A percentile compares a stretch with the other conserved stretches of the same genome.
These are phyloP conservation scores for Helarctos malayanus DNA, from an alignment of 2,797 vertebrate genomes.

Conservation along the genomic window DNA sequence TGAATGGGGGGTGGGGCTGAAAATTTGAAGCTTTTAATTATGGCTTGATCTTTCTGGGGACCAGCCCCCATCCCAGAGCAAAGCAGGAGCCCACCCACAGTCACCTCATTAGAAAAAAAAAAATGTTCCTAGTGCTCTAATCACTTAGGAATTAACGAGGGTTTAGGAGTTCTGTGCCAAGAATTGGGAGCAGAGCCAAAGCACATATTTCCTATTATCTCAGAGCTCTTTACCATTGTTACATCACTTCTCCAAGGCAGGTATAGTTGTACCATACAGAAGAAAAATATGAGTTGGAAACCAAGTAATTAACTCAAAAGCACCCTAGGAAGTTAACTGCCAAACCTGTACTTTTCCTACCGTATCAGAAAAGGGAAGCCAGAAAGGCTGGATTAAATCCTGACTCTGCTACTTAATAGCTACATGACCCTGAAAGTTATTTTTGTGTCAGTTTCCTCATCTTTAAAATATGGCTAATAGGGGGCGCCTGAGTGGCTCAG, in stretches of 20 bases:
- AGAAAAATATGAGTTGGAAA: constrained; percentile 18
- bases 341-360: constrained; percentile 22
- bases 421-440: constrained; percentile 6
- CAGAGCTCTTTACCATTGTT: background rate
- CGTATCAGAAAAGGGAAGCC: background rate
- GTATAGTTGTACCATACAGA: background rate
- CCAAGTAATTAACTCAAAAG: constrained; percentile 10
- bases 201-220: background rate
- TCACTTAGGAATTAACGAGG: background rate
- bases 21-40: constrained; percentile 30
- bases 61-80: background rate
- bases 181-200: background rate
- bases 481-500: no score
- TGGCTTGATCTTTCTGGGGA: background rate
- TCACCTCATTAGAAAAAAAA: background rate
- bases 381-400: constrained; percentile 36
- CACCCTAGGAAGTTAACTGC: background rate
- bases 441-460: constrained; percentile 20
- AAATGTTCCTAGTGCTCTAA: background rate
- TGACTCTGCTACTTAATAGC: background rate
- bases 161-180: background rate
- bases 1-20: background rate
- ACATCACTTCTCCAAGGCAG: background rate
- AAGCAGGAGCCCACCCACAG: background rate
- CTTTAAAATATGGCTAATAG: background rate